Evolutionary conservation across 2,888 invertebrate genomes (phyloP).

Genomic region (Lycophotia porphyrea): DNA sequence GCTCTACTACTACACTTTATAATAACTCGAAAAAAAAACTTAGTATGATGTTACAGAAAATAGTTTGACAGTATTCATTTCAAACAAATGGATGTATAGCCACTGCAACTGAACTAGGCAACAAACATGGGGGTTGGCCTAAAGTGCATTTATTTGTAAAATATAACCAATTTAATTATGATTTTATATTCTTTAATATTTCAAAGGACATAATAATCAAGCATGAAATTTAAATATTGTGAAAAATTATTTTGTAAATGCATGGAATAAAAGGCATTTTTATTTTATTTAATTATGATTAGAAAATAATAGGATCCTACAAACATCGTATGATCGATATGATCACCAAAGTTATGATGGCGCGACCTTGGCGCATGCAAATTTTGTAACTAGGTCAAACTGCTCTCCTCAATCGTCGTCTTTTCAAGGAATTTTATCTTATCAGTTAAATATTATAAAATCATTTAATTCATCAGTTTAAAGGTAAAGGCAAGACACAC

Average conservation of each 20-base stretch:
- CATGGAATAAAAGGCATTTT: no score
- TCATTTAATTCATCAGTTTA: conserved; percentile 31
- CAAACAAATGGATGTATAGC: neutral
- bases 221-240: no score
- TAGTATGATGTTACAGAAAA: neutral
- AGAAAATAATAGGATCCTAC: neutral
- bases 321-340: conserved; percentile 11
- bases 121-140: neutral
- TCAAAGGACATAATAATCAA: no score
- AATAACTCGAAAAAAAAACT: neutral
- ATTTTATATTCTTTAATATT: no score
- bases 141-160: neutral
- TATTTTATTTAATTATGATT: neutral
- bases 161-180: neutral
- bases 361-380: conserved; percentile 58
- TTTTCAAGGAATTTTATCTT: conserved; percentile 37
- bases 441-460: conserved; percentile 40
- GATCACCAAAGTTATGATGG: conserved; percentile 20
- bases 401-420: conserved; percentile 24
- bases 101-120: neutral
- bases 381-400: conserved; percentile 60
- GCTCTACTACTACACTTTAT: no score
- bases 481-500: conserved; percentile 6
- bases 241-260: no score
- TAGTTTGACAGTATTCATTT: neutral